A percentile compares a stretch with the other conserved stretches of the same genome.
phyloP scores from a whole-genome alignment of 2,113 vertebrate species.

The Solea senegalensis region DNA sequence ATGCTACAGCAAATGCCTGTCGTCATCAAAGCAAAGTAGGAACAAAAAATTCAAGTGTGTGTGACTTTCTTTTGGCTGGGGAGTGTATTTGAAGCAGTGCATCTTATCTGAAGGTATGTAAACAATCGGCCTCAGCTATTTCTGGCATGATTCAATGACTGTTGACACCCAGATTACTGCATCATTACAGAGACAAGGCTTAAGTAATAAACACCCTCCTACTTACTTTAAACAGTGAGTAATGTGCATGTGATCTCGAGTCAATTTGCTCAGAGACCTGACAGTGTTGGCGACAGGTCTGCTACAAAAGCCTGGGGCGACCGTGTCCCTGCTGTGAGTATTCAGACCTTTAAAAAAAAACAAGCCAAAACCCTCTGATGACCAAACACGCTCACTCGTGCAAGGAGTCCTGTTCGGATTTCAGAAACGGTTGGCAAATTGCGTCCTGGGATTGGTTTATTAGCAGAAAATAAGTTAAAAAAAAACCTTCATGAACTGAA shows the following conservation, averaged over 20 bases:
- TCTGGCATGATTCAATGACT: neutral
- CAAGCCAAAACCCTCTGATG: constrained; percentile 10
- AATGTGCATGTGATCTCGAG: constrained; percentile 56
- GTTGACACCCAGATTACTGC: constrained; percentile 12
- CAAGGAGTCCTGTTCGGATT: constrained; percentile 1
- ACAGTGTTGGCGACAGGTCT: neutral
- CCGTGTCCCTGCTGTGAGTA: constrained; percentile 14
- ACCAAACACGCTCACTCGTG: constrained; percentile 2
- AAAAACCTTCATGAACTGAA: constrained; percentile 23
- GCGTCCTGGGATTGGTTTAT: constrained; percentile 34
- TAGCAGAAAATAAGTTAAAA: constrained; percentile 39
- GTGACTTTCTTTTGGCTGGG: too few relatives aligned
- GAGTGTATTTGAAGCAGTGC: too few relatives aligned
- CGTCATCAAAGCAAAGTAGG: too few relatives aligned
- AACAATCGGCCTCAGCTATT: neutral
- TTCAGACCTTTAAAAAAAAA: neutral
- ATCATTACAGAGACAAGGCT: constrained; percentile 9
- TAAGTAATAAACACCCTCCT: neutral
- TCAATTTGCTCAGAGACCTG: constrained; percentile 47
- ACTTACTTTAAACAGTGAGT: constrained; percentile 52
- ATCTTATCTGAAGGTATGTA: neutral
- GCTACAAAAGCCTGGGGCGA: constrained; percentile 28
- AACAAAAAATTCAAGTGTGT: too few relatives aligned
- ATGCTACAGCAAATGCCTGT: too few relatives aligned
- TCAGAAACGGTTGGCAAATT: constrained; percentile 26